Percentiles rank a stretch among this genome's conserved stretches.
phyloP scores from a whole-genome alignment of 2,113 vertebrate genomes.

The Triplophysa tibetana region DNA sequence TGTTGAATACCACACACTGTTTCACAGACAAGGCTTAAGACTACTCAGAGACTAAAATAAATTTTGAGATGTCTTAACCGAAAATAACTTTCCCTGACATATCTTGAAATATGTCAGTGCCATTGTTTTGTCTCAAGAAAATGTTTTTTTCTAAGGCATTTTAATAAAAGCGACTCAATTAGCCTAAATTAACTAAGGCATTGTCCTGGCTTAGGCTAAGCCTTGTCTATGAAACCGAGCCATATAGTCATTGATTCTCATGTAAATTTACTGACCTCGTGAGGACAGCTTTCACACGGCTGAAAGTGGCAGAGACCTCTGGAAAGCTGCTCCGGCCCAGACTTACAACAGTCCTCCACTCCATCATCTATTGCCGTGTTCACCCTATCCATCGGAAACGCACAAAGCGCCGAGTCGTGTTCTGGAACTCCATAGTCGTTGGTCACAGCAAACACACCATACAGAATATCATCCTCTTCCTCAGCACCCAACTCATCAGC shows the following conservation, averaged over 20 bases:
- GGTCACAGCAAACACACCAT: conserved; percentile 80
- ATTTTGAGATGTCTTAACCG: no score
- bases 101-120: no score
- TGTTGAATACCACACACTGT: no score
- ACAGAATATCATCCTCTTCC: conserved; percentile 75
- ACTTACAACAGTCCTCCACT: conserved; percentile 83
- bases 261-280: conserved; percentile 46
- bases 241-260: not conserved
- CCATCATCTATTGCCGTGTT: conserved; percentile 82
- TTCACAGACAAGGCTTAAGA: no score
- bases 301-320: conserved; percentile 90
- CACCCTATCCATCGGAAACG: conserved; percentile 82
- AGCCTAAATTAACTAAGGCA: no score
- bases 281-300: conserved; percentile 82
- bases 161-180: no score
- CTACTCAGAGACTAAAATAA: no score
- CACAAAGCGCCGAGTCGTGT: conserved; percentile 82
- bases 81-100: no score
- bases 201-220: no score
- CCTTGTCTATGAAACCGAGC: no score
- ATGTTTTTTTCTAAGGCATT: no score
- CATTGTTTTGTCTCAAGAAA: no score
- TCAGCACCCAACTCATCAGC: conserved; percentile 74
- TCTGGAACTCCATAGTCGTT: conserved; percentile 35
- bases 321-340: conserved; percentile 69